These are phyloP conservation scores for Tuberolachnus salignus DNA, from an alignment of 2,888 invertebrate species.

Conservation along the genomic window DNA sequence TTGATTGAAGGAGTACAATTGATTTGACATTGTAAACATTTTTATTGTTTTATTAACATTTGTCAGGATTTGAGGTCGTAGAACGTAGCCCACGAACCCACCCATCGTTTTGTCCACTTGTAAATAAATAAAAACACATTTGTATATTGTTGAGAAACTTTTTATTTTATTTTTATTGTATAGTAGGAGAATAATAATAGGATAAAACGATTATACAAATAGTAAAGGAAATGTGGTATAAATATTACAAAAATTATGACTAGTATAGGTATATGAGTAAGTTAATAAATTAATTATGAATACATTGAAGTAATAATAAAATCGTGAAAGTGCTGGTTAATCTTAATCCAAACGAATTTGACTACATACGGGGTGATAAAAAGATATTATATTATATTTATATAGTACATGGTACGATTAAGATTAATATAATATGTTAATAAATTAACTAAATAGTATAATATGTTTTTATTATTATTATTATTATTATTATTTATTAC, in stretches of 20 bases:
- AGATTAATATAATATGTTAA: background rate
- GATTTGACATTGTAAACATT: too few relatives aligned
- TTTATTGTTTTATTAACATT: too few relatives aligned
- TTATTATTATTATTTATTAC: slow-evolving; percentile 14
- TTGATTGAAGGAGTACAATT: too few relatives aligned
- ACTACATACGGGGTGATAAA: background rate
- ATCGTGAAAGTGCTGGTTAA: slow-evolving; percentile 30
- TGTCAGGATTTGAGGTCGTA: too few relatives aligned
- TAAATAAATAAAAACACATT: slow-evolving; percentile 6
- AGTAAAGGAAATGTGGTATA: slow-evolving; percentile 19
- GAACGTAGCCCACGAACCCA: too few relatives aligned
- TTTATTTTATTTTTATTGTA: slow-evolving; percentile 19
- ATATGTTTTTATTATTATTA: background rate
- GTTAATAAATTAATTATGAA: slow-evolving; percentile 11
- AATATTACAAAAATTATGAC: slow-evolving; percentile 48
- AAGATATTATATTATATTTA: background rate
- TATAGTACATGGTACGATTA: background rate
- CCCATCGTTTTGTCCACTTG: too few relatives aligned
- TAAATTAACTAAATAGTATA: background rate
- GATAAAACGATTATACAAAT: slow-evolving; percentile 15
- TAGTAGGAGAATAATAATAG: slow-evolving; percentile 22
- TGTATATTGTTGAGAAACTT: background rate
- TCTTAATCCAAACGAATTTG: slow-evolving; percentile 13
- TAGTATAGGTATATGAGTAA: slow-evolving; percentile 5
- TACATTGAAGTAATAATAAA: slow-evolving; percentile 1